Conservation (phyloP, 2,888 invertebrate species). For the Diachrysia chrysitis region DNA sequence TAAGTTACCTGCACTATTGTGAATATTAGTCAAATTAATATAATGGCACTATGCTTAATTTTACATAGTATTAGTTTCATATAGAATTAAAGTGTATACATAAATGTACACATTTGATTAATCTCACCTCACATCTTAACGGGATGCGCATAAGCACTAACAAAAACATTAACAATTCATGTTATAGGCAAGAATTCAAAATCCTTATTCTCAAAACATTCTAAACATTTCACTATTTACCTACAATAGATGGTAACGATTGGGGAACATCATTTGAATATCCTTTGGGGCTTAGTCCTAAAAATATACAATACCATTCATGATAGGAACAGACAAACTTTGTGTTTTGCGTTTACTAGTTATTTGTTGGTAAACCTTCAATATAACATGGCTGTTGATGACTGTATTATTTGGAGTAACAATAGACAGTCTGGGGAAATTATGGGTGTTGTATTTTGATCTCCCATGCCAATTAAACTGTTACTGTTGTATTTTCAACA, state of each 20-base stretch:
- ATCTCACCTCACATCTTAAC: too few relatives aligned
- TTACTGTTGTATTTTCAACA: not conserved
- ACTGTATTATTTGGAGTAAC: not conserved
- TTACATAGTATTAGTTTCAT: too few relatives aligned
- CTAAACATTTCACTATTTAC: not conserved
- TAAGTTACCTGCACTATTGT: too few relatives aligned
- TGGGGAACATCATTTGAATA: not conserved
- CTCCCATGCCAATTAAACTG: not conserved
- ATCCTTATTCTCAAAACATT: too few relatives aligned
- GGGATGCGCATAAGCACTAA: too few relatives aligned
- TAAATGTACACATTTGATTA: too few relatives aligned
- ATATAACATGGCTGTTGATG: not conserved
- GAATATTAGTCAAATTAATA: too few relatives aligned
- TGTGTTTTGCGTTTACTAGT: not conserved
- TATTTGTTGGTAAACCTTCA: not conserved
- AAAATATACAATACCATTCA: constrained; percentile 2
- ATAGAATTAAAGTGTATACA: too few relatives aligned
- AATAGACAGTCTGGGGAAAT: constrained; percentile 4
- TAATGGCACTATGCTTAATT: too few relatives aligned
- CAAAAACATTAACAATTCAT: too few relatives aligned
- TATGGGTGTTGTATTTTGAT: not conserved
- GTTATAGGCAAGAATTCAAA: too few relatives aligned
- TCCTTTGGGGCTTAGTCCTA: not conserved
- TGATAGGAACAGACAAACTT: not conserved
- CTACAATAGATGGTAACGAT: not conserved